Evolutionary conservation across 2,888 invertebrate species (phyloP), one percentile per base, ranked within the genome.

Genomic region (Apamea monoglypha): DNA sequence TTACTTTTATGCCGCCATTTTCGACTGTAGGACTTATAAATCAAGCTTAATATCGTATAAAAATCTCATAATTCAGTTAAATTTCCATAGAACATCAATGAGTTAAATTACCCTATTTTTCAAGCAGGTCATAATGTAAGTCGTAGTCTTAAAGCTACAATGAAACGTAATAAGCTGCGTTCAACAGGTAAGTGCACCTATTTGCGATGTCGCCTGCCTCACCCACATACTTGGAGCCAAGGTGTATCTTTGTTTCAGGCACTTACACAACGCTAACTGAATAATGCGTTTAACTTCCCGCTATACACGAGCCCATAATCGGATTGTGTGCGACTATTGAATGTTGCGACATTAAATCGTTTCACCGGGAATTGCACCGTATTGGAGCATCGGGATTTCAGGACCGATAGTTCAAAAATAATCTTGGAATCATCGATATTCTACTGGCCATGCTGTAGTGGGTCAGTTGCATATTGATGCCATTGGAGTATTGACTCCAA

Each of bases 151-250:
- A 40, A 29, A 72, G n/a, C 7, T 36, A 40, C 32, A 78, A 76
- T 82, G 68, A 75, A 77, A 68, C 63, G 32, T 88, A 73, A 76
- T 74, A 87, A 70, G 64, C 32, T 67, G 75, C 76, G 77, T 80
- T 86, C 91, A 90, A 90, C 90, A 90, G 90, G 91, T 87, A 91
- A 89, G 84, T 74, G 76, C 80, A 71, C 80, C 75, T 79, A 86
- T 82, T 81, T 75, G 44, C 68, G 74, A 68, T 70, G 40, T 70
- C 59, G 36, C 32, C 72, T 74, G 64, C n/a, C 66, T 78, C 74
- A 68, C 63, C 40, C 29, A 66, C 66, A 64, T 70, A 53, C 78
- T 63, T 14, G 72, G 67, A 85, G 72, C 50, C 67, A 67, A 32
- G n/a, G 63, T 68, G 69, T 59, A 59, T 72, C 81, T 87, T 81